Percentiles rank a stretch among this genome's conserved stretches.
These are phyloP conservation scores for Aphelenchoides bicaudatus DNA, from an alignment of 2,888 invertebrate genomes.

Conservation along the genomic window DNA sequence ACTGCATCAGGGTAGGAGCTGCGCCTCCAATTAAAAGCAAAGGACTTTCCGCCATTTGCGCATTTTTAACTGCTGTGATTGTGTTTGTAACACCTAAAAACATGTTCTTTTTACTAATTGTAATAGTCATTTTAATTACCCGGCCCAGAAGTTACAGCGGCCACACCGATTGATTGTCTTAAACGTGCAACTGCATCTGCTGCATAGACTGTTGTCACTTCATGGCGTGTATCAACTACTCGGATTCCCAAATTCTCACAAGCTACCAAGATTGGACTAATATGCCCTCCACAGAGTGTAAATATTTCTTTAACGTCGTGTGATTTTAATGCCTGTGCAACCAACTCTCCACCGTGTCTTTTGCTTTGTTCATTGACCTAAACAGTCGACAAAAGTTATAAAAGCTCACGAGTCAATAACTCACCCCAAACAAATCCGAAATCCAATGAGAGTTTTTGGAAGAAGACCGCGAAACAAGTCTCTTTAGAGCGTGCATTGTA, in stretches of 20 bases:
- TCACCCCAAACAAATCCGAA: constrained; percentile 13
- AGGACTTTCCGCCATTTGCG: constrained; percentile 68
- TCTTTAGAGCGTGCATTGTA: constrained; percentile 19
- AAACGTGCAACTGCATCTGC: constrained; percentile 69
- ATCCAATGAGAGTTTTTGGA: constrained; percentile 19
- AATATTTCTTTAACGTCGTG: constrained; percentile 67
- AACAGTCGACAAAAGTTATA: constrained; percentile 7
- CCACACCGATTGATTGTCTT: constrained; percentile 67
- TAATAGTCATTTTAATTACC: constrained; percentile 42
- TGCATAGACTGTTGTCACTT: constrained; percentile 68
- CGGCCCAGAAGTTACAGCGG: constrained; percentile 68
- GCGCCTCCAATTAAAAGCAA: constrained; percentile 68
- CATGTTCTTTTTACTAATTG: neutral
- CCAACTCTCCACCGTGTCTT: constrained; percentile 62
- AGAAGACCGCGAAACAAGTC: constrained; percentile 11
- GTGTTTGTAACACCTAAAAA: constrained; percentile 65
- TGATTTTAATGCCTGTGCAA: constrained; percentile 63
- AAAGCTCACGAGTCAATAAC: neutral
- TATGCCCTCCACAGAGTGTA: constrained; percentile 68
- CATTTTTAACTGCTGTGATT: constrained; percentile 69
- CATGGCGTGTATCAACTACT: constrained; percentile 68
- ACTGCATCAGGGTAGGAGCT: constrained; percentile 67
- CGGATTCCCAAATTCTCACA: constrained; percentile 65
- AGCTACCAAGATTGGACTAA: constrained; percentile 68
- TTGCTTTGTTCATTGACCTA: constrained; percentile 20